Evolutionary conservation across 2,113 vertebrate genomes (phyloP), one percentile per base, ranked within the genome.

Genomic region (Scopus umbretta): DNA sequence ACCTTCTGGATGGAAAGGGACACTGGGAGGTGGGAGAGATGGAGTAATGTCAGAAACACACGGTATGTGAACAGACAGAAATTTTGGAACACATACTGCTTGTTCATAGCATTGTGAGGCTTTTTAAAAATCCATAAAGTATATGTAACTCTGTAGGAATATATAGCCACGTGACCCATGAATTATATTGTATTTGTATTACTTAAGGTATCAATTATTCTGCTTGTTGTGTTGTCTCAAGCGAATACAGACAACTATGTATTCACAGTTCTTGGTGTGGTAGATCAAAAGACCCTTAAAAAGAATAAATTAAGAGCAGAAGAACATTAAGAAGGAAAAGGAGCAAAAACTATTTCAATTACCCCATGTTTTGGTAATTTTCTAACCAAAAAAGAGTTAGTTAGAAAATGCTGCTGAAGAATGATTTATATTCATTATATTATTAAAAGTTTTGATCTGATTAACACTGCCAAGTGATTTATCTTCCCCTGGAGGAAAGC

Each of bases 1-100:
- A 99, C 97, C 99, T 99, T 98, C 99, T 98, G 98, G 98, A 99
- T 97, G 99, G 99, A 97, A 98, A 99, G 74, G 98, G 93, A 90
- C 97, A 99, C 99, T 99, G 98, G 97, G 97, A 97, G 91, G 97
- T 92, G 95, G 97, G 96, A 98, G 95, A 98, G 96, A 98, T 86
- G 97, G 97, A 98, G 97, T 88, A 97, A 97, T 55, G 97, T 98
- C 98, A 98, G 79, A 45, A 94, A 95, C 95, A 96, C 80, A 86
- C 0, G 3, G 96, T 9, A 66, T 42, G 94, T 80, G 96, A 97
- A 98, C 95, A 97, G 86, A 98, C 90, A 98, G 92, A 97, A 88
- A 93, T 70, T 92, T 47, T 90, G 91, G 92, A 97, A 97, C 88
- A 92, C 6, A 50, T 58, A 38, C 47, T 80, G 78, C 59, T 92